Conservation (phyloP, 2,888 invertebrate species). For the Ochropacha duplaris region DNA sequence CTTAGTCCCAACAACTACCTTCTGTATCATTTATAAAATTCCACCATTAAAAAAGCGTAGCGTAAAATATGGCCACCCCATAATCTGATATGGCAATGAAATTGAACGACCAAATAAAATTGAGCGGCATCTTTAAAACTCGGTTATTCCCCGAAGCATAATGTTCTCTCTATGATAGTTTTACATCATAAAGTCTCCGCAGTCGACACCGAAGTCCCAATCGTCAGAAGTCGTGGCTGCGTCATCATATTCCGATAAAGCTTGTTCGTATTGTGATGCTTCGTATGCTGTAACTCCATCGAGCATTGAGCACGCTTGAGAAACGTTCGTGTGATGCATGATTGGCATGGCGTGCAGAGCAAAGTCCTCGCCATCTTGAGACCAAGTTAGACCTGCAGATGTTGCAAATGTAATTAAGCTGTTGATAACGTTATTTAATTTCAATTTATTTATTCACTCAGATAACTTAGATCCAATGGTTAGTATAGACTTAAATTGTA, state of each 20-base stretch:
- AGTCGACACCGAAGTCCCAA: slow-evolving; percentile 88
- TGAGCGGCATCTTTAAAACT: neutral
- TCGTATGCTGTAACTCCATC: slow-evolving; percentile 84
- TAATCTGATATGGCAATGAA: neutral
- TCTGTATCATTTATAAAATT: too few relatives aligned
- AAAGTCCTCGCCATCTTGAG: slow-evolving; percentile 86
- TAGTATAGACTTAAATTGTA: too few relatives aligned
- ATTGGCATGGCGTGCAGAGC: slow-evolving; percentile 85
- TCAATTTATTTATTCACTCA: too few relatives aligned
- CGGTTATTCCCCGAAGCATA: neutral
- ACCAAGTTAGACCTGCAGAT: slow-evolving; percentile 84
- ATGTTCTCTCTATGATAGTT: slow-evolving; percentile 7
- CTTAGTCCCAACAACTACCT: too few relatives aligned
- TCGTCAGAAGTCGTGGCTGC: slow-evolving; percentile 81
- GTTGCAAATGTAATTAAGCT: neutral
- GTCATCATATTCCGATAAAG: slow-evolving; percentile 84
- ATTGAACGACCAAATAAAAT: neutral
- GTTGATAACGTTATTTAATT: too few relatives aligned
- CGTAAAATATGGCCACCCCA: neutral
- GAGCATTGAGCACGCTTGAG: slow-evolving; percentile 82
- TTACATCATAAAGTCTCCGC: slow-evolving; percentile 88
- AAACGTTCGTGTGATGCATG: slow-evolving; percentile 85
- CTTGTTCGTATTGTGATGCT: slow-evolving; percentile 82
- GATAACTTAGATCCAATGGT: too few relatives aligned
- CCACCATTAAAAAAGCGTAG: neutral